Evolutionary conservation across 1,140 invertebrate genomes (phyloP).

Genomic region (Prorops nasuta): DNA sequence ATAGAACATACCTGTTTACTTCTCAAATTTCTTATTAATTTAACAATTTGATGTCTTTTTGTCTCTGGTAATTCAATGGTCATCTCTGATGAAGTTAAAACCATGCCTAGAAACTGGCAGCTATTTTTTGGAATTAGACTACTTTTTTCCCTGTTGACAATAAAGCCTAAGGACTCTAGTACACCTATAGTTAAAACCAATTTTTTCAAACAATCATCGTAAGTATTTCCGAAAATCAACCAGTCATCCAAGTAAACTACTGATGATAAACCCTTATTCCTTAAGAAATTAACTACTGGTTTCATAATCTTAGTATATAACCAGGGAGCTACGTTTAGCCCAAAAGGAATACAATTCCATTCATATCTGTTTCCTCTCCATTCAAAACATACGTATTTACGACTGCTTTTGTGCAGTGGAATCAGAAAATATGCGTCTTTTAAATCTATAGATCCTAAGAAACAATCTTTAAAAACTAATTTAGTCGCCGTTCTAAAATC

Average conservation of each 20-base stretch:
- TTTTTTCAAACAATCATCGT: neutral
- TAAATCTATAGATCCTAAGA: neutral
- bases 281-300: neutral
- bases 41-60: neutral
- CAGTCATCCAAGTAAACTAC: neutral
- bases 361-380: neutral
- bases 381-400: neutral
- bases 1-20: neutral
- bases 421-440: neutral
- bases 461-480: neutral
- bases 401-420: neutral
- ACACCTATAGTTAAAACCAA: neutral
- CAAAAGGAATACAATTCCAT: neutral
- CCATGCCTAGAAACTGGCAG: neutral
- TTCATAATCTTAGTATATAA: neutral
- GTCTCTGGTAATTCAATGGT: neutral
- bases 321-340: neutral
- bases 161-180: neutral
- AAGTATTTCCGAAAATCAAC: neutral
- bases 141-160: neutral
- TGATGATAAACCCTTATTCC: neutral
- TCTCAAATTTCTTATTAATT: neutral
- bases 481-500: neutral
- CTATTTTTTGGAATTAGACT: neutral
- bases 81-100: neutral